Base-by-base conservation (phyloP, 2,888 invertebrate species). In the Sceliomorpha sp. region DNA sequence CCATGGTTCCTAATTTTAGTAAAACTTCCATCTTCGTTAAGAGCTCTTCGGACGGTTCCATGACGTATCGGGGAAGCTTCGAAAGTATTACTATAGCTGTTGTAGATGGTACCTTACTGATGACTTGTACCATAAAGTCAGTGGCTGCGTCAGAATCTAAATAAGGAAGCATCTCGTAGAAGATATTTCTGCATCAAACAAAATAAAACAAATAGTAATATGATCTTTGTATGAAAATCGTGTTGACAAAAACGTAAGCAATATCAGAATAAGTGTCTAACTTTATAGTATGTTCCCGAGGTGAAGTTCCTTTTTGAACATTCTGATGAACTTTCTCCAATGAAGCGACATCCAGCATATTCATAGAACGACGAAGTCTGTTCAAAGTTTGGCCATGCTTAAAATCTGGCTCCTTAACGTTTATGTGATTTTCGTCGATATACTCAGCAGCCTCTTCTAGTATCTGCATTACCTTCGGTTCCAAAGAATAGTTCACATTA, bases 141-240 rank as follows among this genome's bases (percentile, higher is more conserved):
- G n/a, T n/a, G n/a, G n/a, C n/a, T n/a, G n/a, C n/a, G n/a, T n/a
- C n/a, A n/a, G n/a, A n/a, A n/a, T n/a, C 90, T 13, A 89, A 85
- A 60, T 89, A 81, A 1, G 90, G 89, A n/a, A 90, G 62, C 48
- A 90, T 76, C 55, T 88, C 82, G 47, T 89, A 75, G 70, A 89
- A 90, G 13, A 90, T 69, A 10, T 84, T 80, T 39, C 84, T 84
- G 39, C 10, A 31, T n/a, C n/a, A 42, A 27, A 12, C 9, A 27
- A 40, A n/a, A 27, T 32, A 8, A 42, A 8, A 31, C 4, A 6
- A 17, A 17, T 24, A 56, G 26, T 8, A 5, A 12, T 37, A 20
- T 56, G 13, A 39, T 29, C 13, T 3, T 17, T 14, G n/a, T n/a
- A n/a, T n/a, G 8, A 17, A n/a, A 32, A 14, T 58, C 1, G 15